Evolutionary conservation across 2,888 invertebrate species (phyloP), one percentile per base, ranked within the genome.

Genomic region (Xestia xanthographa): DNA sequence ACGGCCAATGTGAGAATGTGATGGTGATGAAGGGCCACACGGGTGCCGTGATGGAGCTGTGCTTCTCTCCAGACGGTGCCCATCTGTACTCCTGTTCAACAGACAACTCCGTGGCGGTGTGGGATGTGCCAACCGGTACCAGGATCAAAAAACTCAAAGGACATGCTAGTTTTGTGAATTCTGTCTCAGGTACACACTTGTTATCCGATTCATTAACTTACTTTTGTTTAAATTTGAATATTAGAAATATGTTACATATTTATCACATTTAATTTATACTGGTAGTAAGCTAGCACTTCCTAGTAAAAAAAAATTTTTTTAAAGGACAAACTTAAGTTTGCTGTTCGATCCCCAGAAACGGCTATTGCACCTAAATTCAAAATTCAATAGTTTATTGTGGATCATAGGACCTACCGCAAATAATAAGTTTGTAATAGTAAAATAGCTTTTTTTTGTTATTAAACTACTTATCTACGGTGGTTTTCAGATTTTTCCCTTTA

Each of bases 1-100:
- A 99, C 91, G 99, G 99, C 0, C 99, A 99, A 92, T 99, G 99
- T 95, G 99, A 99, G 91, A 99, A 99, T 93, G 98, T 99, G 85
- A 98, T 99, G 90, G 98, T 98, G 34, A 97, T 99, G 97, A 97
- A 98, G 29, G 99, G 99, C 0, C 99, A 99, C 95, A 98, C 98
- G 0, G 99, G 99, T 1, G 99, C 99, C 3, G 97, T 99, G 2
- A 98, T 99, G 98, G 99, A 99, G 93, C 95, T 99, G 17, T 98
- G 98, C 92, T 99, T 98, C 91, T 98, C 98, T 2, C 97, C 98
- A 0, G 98, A 98, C 80, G 99, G 99, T 0, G 96, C 97, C n/a
- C 97, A 98, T 85, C 95, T 99, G 58, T 99, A 98, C 93, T 98
- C 99, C 0, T 98, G 99, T 72, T 98, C 99, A 53, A 99, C 99